Evolutionary conservation across 1,140 invertebrate species (phyloP).

Genomic region (Drosophila punjabiensis): DNA sequence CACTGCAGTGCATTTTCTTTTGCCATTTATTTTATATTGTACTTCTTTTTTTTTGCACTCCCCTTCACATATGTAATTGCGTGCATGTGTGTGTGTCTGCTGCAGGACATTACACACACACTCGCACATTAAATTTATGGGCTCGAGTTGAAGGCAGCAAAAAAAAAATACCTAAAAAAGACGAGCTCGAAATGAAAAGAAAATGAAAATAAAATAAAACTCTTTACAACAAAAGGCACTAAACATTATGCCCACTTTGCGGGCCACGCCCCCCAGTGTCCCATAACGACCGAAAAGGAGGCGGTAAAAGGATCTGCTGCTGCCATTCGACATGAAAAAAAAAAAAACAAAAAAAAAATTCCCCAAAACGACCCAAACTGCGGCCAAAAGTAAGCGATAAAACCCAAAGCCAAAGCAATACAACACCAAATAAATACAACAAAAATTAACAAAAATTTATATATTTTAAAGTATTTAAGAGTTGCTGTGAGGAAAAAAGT

Average conservation of each 20-base stretch:
- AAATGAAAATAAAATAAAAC: constrained; percentile 57
- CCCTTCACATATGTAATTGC: constrained; percentile 5
- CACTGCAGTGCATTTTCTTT: constrained; percentile 46
- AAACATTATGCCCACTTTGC: constrained; percentile 74
- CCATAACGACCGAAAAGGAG: constrained; percentile 15
- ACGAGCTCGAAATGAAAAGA: constrained; percentile 25
- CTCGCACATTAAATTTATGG: constrained; percentile 76
- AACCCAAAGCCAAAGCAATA: constrained; percentile 22
- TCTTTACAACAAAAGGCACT: constrained; percentile 81
- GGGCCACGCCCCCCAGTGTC: constrained; percentile 39
- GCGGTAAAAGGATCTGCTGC: constrained; percentile 14
- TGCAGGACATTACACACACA: constrained; percentile 71
- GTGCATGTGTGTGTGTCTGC: constrained; percentile 40
- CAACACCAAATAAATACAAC: background rate
- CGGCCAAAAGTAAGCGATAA: constrained; percentile 36
- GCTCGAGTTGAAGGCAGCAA: constrained; percentile 32
- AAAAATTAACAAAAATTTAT: background rate
- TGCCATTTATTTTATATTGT: constrained; percentile 25
- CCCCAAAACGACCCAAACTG: constrained; percentile 5
- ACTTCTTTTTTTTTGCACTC: background rate
- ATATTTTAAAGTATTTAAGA: background rate
- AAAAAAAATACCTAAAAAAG: constrained; percentile 10
- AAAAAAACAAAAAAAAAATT: background rate
- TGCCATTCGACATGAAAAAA: constrained; percentile 33
- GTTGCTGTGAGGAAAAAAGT: background rate